Conservation (phyloP, 2,113 vertebrate genomes). For the Abramis brama region DNA sequence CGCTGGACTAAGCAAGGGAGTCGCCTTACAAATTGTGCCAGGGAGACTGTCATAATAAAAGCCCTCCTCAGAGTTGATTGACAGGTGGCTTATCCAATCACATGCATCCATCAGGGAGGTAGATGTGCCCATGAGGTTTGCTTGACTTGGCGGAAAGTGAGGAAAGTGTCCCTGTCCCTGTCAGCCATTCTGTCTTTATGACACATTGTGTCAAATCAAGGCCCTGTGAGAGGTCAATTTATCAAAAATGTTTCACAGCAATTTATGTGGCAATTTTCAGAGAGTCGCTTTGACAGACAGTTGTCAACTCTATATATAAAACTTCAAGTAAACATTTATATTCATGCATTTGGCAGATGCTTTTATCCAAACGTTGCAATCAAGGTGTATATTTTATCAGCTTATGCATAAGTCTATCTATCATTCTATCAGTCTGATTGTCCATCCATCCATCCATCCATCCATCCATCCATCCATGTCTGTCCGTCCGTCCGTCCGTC, state of each 20-base stretch:
- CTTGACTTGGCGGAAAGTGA: background rate
- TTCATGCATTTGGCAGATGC: background rate
- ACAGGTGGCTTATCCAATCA: conserved; percentile 17
- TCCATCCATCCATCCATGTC: no score
- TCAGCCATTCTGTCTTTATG: background rate
- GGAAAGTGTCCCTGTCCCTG: background rate
- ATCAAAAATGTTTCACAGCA: background rate
- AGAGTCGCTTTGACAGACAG: background rate
- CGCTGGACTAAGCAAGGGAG: background rate
- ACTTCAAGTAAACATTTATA: background rate
- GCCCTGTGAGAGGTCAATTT: background rate
- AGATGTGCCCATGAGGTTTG: conserved; percentile 1
- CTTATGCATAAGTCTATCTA: no score
- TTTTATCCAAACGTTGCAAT: background rate
- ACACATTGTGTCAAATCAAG: conserved; percentile 1
- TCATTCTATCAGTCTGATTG: no score
- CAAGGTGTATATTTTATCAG: background rate
- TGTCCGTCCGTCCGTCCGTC: no score
- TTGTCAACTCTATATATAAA: background rate
- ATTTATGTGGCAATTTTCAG: background rate
- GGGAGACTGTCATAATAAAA: background rate
- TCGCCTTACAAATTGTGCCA: background rate
- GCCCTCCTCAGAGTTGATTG: background rate
- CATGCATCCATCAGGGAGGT: background rate
- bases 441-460: no score